phyloP scores from a whole-genome alignment of 2,797 vertebrate genomes.

The Lerista edwardsae region DNA sequence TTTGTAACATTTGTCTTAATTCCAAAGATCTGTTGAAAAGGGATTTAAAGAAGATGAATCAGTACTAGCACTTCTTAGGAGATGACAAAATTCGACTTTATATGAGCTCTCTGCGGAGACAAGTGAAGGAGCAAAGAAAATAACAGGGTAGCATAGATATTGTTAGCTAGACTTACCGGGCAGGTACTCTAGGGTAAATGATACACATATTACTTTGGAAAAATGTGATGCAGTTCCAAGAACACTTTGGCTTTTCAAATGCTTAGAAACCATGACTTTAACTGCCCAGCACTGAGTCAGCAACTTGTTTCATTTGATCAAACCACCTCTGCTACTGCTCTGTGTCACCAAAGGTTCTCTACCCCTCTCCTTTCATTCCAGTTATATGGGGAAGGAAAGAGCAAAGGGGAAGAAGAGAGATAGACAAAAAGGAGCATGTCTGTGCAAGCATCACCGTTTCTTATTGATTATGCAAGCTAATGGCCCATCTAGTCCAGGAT shows the following conservation, averaged over 20 bases:
- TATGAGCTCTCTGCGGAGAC: slow-evolving; percentile 48
- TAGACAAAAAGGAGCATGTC: not conserved
- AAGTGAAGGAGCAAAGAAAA: slow-evolving; percentile 29
- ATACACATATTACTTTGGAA: slow-evolving; percentile 22
- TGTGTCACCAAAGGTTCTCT: not conserved
- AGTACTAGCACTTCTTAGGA: slow-evolving; percentile 37
- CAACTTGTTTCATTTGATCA: not conserved
- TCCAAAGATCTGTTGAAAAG: slow-evolving; percentile 60
- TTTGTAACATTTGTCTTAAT: slow-evolving; percentile 65
- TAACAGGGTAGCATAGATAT: slow-evolving; percentile 17
- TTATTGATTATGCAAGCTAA: no score
- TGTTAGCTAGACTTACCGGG: slow-evolving; percentile 24
- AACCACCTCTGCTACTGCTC: no score
- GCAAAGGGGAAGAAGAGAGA: not conserved
- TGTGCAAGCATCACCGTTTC: no score
- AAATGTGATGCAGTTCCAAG: slow-evolving; percentile 42
- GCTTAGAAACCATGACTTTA: slow-evolving; percentile 15
- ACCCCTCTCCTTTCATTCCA: not conserved
- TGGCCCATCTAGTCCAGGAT: no score
- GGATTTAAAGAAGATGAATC: slow-evolving; percentile 55
- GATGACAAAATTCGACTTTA: slow-evolving; percentile 47
- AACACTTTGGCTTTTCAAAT: no score
- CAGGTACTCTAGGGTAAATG: slow-evolving; percentile 13
- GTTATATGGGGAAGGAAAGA: not conserved
- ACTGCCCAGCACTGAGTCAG: not conserved